These are phyloP conservation scores for Trididemnum nubilum DNA, from an alignment of 23 tunicate genomes.

Conservation along the genomic window DNA sequence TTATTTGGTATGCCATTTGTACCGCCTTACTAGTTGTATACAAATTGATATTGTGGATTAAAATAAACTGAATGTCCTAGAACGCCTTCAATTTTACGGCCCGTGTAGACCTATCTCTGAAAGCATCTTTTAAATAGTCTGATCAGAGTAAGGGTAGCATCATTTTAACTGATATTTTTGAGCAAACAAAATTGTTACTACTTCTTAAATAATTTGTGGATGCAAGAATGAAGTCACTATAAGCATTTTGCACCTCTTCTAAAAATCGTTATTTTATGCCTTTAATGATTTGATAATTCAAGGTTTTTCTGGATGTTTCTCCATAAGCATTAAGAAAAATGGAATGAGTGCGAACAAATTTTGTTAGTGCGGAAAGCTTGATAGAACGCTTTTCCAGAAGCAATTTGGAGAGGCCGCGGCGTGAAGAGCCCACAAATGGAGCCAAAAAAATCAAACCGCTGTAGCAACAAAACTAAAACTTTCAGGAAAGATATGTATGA, in stretches of 20 bases:
- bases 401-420: no score
- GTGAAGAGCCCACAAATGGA: no score
- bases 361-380: conserved; percentile 17
- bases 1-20: no score
- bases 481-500: no score
- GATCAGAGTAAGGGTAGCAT: conserved; percentile 10
- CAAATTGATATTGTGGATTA: no score
- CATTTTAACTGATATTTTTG: background rate
- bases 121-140: conserved; percentile 1
- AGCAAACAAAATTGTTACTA: conserved; percentile 1
- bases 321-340: conserved; percentile 10
- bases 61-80: no score
- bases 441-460: no score
- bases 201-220: conserved; percentile 15
- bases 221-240: conserved; percentile 10
- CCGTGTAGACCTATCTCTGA: conserved; percentile 12
- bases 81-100: no score
- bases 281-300: conserved; percentile 7
- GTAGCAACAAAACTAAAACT: no score
- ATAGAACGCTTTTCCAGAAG: conserved; percentile 1
- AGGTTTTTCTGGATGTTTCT: conserved; percentile 20
- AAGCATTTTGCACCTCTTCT: conserved; percentile 16
- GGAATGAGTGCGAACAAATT: conserved; percentile 7
- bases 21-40: no score
- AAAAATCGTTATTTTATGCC: conserved; percentile 13